These are phyloP conservation scores for Scelioninae gen. 2 DNA, from an alignment of 2,888 invertebrate species.

Conservation along the genomic window DNA sequence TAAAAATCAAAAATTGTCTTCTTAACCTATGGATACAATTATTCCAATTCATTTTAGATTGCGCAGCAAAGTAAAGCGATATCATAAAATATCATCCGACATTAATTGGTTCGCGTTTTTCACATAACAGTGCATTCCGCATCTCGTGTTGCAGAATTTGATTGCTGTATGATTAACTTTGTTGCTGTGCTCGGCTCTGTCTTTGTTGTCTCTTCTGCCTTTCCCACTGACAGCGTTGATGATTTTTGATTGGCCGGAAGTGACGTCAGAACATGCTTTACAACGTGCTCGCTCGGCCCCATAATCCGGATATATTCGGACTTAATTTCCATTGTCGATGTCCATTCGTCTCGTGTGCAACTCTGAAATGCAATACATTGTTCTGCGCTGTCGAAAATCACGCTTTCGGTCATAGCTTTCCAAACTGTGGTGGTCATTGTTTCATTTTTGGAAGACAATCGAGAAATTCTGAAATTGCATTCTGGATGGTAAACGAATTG, in stretches of 20 bases:
- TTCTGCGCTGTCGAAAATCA: slow-evolving; percentile 49
- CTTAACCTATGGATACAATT: too few relatives aligned
- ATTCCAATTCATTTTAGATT: too few relatives aligned
- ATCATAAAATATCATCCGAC: too few relatives aligned
- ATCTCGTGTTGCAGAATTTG: too few relatives aligned
- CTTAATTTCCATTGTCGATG: slow-evolving; percentile 60
- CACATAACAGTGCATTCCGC: too few relatives aligned
- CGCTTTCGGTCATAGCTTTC: slow-evolving; percentile 29
- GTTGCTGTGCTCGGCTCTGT: slow-evolving; percentile 28
- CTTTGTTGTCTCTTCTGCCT: slow-evolving; percentile 38
- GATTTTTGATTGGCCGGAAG: slow-evolving; percentile 75
- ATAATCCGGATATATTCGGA: slow-evolving; percentile 63
- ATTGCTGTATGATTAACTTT: slow-evolving; percentile 16
- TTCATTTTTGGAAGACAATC: slow-evolving; percentile 19
- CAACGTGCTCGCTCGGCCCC: slow-evolving; percentile 63
- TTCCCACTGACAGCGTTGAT: slow-evolving; percentile 66
- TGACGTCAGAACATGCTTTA: slow-evolving; percentile 72
- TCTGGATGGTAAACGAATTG: too few relatives aligned
- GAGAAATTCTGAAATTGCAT: neutral
- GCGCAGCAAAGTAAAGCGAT: too few relatives aligned
- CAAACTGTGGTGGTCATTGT: slow-evolving; percentile 9
- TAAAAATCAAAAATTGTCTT: too few relatives aligned
- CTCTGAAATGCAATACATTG: slow-evolving; percentile 39
- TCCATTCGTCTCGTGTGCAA: slow-evolving; percentile 55
- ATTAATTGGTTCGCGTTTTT: too few relatives aligned